Evolutionary conservation across 2,797 vertebrate genomes (phyloP), one percentile per base, ranked within the genome.

Genomic region (Syndactyla subalaris): DNA sequence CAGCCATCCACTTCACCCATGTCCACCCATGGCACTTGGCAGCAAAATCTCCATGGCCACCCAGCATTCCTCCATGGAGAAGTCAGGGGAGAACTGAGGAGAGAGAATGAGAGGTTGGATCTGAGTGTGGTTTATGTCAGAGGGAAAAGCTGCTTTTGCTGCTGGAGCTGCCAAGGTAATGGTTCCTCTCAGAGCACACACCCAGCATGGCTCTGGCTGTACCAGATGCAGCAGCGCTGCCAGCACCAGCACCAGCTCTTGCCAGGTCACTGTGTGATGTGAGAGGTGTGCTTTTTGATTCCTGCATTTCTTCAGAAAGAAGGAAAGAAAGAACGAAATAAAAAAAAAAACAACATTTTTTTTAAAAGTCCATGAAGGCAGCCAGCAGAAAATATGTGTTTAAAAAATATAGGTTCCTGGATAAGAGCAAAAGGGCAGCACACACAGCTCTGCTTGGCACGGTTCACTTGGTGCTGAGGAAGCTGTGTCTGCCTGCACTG

Each of bases 61-160:
- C 59, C 7, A 2, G 30, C 34, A 3, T n/a, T 78, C 20, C 49
- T 65, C 45, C 10, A 0, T 1, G 34, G 59, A 72, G 58, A 57
- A n/a, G 16, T 14, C 8, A 3, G 71, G 36, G n/a, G 41, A 59
- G 21, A 57, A 30, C 11, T 0, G 0, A 59, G 63, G 3, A 43
- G 19, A 16, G 12, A 39, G 57, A 51, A 52, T 4, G 27, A 51
- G 39, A 22, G 30, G 8, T 8, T 87, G 67, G 59, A 51, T 46
- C 30, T n/a, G 8, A 55, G 32, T 23, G 3, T 8, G 17, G 54
- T 26, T 85, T 58, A 29, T 79, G 58, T 63, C 58, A 58, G 54
- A 68, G 26, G 24, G 11, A 83, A 81, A 82, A 81, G 54, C 79
- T 72, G 45, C 23, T 72, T 92, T 54, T 89, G 38, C 54, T 80